These are phyloP conservation scores for Scaptomyza graminum DNA, from an alignment of 1,140 invertebrate genomes.

Conservation along the genomic window DNA sequence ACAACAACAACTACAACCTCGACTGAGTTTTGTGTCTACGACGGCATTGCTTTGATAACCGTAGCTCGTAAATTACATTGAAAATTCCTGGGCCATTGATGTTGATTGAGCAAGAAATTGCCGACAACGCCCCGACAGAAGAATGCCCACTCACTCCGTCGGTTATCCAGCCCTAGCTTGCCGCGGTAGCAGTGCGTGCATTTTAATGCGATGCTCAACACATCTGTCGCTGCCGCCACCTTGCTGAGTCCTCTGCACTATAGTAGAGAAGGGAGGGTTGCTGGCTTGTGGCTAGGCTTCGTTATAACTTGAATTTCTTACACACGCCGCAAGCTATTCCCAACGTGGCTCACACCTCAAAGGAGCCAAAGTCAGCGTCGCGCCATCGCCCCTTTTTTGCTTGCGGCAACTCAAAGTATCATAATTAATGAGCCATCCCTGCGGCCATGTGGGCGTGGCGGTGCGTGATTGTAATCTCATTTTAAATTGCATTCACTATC, in stretches of 20 bases:
- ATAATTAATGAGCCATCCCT: slow-evolving; percentile 70
- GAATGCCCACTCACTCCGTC: slow-evolving; percentile 19
- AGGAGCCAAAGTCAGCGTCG: not conserved
- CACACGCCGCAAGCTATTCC: slow-evolving; percentile 45
- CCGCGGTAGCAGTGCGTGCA: slow-evolving; percentile 22
- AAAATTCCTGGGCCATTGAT: slow-evolving; percentile 80
- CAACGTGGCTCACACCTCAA: slow-evolving; percentile 27
- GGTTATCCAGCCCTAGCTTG: slow-evolving; percentile 9
- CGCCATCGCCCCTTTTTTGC: slow-evolving; percentile 6
- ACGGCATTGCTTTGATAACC: slow-evolving; percentile 48
- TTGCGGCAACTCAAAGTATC: slow-evolving; percentile 54
- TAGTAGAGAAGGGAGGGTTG: not conserved
- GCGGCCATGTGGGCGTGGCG: slow-evolving; percentile 22
- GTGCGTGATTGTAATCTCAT: slow-evolving; percentile 38
- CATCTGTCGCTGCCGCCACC: slow-evolving; percentile 37
- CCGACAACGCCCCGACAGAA: slow-evolving; percentile 59
- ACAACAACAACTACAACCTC: slow-evolving; percentile 11
- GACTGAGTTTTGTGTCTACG: slow-evolving; percentile 12
- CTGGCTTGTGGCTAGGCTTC: slow-evolving; percentile 51
- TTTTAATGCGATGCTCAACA: slow-evolving; percentile 62
- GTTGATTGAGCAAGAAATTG: slow-evolving; percentile 82
- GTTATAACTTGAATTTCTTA: slow-evolving; percentile 67
- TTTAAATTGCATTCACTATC: slow-evolving; percentile 59
- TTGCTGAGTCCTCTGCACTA: too few species aligned
- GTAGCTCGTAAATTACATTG: slow-evolving; percentile 74